Percentiles rank a stretch among this genome's conserved stretches.
Evolutionary conservation across 2,888 invertebrate species (phyloP).

Genomic region (Chloromyia formosa): DNA sequence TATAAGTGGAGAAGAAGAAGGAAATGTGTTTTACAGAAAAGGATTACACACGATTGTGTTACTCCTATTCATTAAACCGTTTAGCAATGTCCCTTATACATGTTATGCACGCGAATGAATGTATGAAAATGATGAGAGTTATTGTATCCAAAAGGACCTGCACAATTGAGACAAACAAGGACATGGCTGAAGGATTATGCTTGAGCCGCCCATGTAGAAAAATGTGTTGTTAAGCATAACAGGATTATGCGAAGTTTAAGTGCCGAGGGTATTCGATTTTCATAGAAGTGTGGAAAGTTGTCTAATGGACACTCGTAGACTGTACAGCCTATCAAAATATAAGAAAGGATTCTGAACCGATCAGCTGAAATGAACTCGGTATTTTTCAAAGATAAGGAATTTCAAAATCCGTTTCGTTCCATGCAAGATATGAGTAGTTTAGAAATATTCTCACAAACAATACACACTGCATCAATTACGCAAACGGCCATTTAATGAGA

Average conservation of each 20-base stretch:
- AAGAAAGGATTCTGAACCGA: too few relatives aligned
- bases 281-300: too few relatives aligned
- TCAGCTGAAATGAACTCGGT: too few relatives aligned
- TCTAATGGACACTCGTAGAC: too few relatives aligned
- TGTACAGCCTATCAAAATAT: too few relatives aligned
- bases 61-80: background rate
- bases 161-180: slow-evolving; percentile 23
- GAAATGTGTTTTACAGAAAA: slow-evolving; percentile 9
- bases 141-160: slow-evolving; percentile 13
- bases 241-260: background rate
- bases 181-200: slow-evolving; percentile 11
- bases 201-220: background rate
- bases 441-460: too few relatives aligned
- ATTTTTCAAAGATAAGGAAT: too few relatives aligned
- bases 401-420: too few relatives aligned
- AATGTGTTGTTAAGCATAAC: background rate
- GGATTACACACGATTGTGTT: slow-evolving; percentile 6
- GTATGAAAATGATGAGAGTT: background rate
- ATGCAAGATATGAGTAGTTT: too few relatives aligned
- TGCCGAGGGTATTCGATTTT: too few relatives aligned
- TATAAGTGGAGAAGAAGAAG: background rate
- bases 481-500: too few relatives aligned
- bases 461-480: too few relatives aligned
- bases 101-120: background rate
- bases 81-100: background rate